Evolutionary conservation across 2,113 vertebrate species (phyloP).

Genomic region (Corynorhinus townsendii): DNA sequence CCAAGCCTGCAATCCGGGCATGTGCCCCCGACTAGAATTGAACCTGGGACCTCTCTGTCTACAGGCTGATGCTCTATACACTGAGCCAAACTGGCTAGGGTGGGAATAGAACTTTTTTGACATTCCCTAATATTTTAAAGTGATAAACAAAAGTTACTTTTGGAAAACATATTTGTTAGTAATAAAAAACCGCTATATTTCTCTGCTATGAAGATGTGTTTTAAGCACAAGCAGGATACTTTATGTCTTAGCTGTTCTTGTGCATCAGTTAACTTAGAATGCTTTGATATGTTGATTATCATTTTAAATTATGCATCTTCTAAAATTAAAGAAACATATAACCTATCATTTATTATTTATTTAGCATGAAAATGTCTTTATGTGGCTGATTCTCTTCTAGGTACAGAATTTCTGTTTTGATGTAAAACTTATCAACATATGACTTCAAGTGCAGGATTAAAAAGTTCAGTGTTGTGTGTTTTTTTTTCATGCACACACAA

Average conservation of each 20-base stretch:
- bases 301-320: conserved; percentile 81
- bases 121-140: conserved; percentile 69
- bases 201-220: conserved; percentile 49
- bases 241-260: conserved; percentile 59
- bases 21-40: no score
- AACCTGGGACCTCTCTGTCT: no score
- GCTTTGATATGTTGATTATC: conserved; percentile 84
- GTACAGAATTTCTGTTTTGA: conserved; percentile 70
- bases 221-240: conserved; percentile 65
- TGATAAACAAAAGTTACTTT: conserved; percentile 64
- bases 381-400: conserved; percentile 68
- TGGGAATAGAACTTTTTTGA: conserved; percentile 53
- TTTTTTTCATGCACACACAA: neutral
- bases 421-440: conserved; percentile 70
- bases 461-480: neutral
- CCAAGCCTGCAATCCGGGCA: no score
- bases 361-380: conserved; percentile 74
- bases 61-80: no score
- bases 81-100: no score
- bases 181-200: conserved; percentile 58
- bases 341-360: conserved; percentile 84
- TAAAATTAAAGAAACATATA: conserved; percentile 81
- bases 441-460: conserved; percentile 48
- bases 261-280: conserved; percentile 77
- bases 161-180: conserved; percentile 62